Percentiles rank a stretch among this genome's conserved stretches.
Evolutionary conservation across 2,888 invertebrate genomes (phyloP).

Genomic region (Cacoxenus indagator): DNA sequence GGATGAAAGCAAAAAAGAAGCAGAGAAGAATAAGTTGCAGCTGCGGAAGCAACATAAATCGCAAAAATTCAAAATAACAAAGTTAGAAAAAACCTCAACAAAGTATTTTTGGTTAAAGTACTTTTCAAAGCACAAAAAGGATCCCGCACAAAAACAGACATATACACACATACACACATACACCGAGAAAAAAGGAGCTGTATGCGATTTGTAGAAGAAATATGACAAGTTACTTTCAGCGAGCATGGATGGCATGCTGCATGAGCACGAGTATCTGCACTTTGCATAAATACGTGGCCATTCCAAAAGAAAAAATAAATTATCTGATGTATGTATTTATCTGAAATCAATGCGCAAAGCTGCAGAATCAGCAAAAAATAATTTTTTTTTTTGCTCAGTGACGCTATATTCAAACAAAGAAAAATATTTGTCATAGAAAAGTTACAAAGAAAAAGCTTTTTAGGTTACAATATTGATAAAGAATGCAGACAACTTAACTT

Average conservation of each 20-base stretch:
- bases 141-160: too few relatives aligned
- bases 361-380: background rate
- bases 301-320: background rate
- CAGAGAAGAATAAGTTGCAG: background rate
- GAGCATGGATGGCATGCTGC: background rate
- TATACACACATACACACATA: too few relatives aligned
- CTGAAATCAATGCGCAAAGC: background rate
- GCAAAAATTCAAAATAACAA: slow-evolving; percentile 2
- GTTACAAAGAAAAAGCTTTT: too few relatives aligned
- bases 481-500: too few relatives aligned
- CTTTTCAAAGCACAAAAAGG: background rate
- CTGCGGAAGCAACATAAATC: background rate
- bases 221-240: background rate
- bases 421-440: too few relatives aligned
- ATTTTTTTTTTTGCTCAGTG: background rate
- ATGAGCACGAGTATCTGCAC: background rate
- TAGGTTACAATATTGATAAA: too few relatives aligned
- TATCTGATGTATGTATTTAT: background rate
- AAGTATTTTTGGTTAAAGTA: background rate
- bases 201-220: background rate
- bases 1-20: background rate
- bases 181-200: background rate
- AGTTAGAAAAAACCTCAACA: background rate
- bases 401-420: background rate
- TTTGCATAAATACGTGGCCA: background rate